Evolutionary conservation across 1,140 invertebrate species (phyloP), one percentile per base, ranked within the genome.

Genomic region (Acarapis woodi): DNA sequence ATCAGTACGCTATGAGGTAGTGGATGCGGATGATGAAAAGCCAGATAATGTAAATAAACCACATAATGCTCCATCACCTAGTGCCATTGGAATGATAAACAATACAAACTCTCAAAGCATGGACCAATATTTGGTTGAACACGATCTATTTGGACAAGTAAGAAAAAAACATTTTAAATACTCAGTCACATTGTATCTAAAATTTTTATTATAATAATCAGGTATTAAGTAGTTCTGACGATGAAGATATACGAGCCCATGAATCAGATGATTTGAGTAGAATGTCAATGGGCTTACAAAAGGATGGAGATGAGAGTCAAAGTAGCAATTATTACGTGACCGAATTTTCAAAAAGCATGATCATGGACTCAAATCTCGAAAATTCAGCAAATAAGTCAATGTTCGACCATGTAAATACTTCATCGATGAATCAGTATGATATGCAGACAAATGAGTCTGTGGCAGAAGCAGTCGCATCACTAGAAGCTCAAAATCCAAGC

Each of bases 81-180:
- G 34, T 32, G 32, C 20, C n/a, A 37, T 32, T 21, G 40, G 40
- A 19, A 14, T 16, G 0, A 6, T 45, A 2, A 39, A 22, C 8
- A 44, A 38, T 19, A 33, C 14, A 9, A 48, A 49, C 32, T 44
- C 46, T 18, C 45, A 47, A 32, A 44, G 42, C 39, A 32, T 46
- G 14, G 47, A 49, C 40, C n/a, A n/a, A n/a, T n/a, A n/a, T n/a
- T 44, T 48, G 35, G 48, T 65, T 40, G 71, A 73, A 47, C 69
- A 74, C 47, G 75, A 83, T 47, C 76, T 83, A 51, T 87, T 85
- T 59, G 79, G 80, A 30, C n/a, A n/a, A n/a, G n/a, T n/a, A n/a
- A n/a, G n/a, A n/a, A n/a, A n/a, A n/a, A n/a, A n/a, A n/a, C n/a
- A n/a, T n/a, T n/a, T n/a, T n/a, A n/a, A n/a, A n/a, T n/a, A n/a